Percentiles rank a stretch among this genome's conserved stretches.
Evolutionary conservation across 2,113 vertebrate genomes (phyloP).

Genomic region (Cardinalis cardinalis): DNA sequence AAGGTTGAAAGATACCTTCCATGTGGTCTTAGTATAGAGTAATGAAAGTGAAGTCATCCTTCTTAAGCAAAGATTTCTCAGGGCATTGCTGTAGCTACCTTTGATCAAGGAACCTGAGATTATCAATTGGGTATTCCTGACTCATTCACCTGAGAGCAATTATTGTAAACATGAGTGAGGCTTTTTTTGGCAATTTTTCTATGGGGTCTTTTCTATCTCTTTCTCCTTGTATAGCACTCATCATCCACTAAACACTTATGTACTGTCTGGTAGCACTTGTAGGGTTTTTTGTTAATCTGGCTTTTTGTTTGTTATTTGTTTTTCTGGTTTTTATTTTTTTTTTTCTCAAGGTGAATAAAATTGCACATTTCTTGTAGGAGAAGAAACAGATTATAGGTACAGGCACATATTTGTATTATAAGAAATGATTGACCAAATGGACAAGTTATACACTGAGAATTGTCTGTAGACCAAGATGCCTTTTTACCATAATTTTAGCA

Average conservation of each 20-base stretch:
- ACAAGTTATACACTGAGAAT: not conserved
- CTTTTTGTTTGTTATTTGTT: not conserved
- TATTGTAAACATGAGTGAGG: not conserved
- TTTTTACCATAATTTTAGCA: not conserved
- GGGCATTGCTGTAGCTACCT: not conserved
- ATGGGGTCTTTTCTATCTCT: not conserved
- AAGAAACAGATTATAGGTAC: not conserved
- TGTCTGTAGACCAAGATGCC: not conserved
- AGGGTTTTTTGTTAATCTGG: fast-evolving
- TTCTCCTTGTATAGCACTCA: not conserved
- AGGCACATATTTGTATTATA: not conserved
- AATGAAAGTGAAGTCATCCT: not conserved
- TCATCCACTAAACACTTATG: not conserved
- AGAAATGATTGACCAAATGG: not conserved
- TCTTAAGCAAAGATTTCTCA: not conserved
- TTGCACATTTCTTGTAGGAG: not conserved
- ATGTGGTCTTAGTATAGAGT: not conserved
- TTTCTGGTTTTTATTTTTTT: not conserved
- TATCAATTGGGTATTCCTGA: not conserved
- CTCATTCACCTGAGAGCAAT: not conserved
- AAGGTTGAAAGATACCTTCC: not conserved
- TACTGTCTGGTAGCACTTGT: not conserved
- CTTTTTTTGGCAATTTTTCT: not conserved
- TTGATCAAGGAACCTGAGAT: not conserved
- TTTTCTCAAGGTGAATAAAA: not conserved